phyloP scores from a whole-genome alignment of 1,140 invertebrate species.

The Zophobas morio region DNA sequence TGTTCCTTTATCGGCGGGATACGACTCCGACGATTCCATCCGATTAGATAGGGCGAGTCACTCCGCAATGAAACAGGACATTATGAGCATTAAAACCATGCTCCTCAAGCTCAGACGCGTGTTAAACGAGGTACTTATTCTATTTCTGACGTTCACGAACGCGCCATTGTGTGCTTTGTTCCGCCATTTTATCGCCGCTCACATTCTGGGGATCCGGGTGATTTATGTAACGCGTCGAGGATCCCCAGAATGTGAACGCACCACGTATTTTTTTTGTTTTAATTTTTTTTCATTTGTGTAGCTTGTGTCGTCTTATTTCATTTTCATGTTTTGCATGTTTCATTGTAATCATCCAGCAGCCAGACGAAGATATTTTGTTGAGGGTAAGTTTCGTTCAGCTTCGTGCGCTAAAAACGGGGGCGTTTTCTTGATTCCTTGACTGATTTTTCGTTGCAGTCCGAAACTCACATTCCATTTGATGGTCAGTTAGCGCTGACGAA shows the following conservation, averaged over 20 bases:
- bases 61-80: constrained; percentile 81
- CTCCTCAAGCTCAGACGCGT: constrained; percentile 82
- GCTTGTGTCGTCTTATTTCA: constrained; percentile 58
- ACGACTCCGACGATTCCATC: constrained; percentile 73
- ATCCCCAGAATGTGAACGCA: too few relatives aligned
- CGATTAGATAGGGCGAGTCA: constrained; percentile 76
- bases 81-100: constrained; percentile 85
- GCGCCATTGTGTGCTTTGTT: too few relatives aligned
- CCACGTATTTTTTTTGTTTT: background rate
- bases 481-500: constrained; percentile 80
- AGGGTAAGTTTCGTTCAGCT: constrained; percentile 70
- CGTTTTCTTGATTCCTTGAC: constrained; percentile 54
- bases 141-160: background rate
- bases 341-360: constrained; percentile 68
- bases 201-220: too few relatives aligned
- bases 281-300: constrained; percentile 25
- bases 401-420: constrained; percentile 38
- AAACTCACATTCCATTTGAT: constrained; percentile 91
- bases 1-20: constrained; percentile 58
- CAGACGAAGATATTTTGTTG: constrained; percentile 75
- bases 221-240: too few relatives aligned
- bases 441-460: constrained; percentile 67
- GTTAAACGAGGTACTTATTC: constrained; percentile 78
- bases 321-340: constrained; percentile 66
- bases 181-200: too few relatives aligned